Evolutionary conservation across 2,888 invertebrate species (phyloP).

Genomic region (Pecten maximus): DNA sequence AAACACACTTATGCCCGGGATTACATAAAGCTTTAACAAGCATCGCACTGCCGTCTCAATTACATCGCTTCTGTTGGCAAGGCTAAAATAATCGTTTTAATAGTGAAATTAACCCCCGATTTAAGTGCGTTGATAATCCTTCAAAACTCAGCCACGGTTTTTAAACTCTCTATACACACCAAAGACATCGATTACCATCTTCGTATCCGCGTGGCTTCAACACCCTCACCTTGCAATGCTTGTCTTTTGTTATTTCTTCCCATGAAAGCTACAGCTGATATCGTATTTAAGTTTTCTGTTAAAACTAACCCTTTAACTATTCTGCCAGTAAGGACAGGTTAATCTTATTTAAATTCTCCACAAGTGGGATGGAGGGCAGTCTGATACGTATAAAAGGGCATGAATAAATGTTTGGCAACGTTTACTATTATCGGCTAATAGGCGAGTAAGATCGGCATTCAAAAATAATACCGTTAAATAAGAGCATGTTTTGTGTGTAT

Average conservation of each 20-base stretch:
- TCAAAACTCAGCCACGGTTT: not conserved
- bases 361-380: not conserved
- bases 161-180: not conserved
- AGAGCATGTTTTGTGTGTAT: not conserved
- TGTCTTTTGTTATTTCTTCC: not conserved
- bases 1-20: not conserved
- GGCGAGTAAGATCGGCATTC: not conserved
- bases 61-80: constrained; percentile 24
- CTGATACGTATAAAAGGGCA: not conserved
- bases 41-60: not conserved
- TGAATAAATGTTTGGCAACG: not conserved
- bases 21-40: not conserved
- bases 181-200: constrained; percentile 16
- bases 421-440: not conserved
- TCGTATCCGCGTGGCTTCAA: not conserved
- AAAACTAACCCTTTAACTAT: not conserved
- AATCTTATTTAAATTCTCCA: not conserved
- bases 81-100: constrained; percentile 22
- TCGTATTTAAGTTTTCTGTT: not conserved
- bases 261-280: not conserved
- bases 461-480: constrained; percentile 10
- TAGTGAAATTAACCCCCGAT: constrained; percentile 29
- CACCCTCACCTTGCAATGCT: not conserved
- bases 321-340: not conserved
- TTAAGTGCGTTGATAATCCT: constrained; percentile 24